Conservation (phyloP, 2,888 invertebrate genomes). For the Metellina segmentata region DNA sequence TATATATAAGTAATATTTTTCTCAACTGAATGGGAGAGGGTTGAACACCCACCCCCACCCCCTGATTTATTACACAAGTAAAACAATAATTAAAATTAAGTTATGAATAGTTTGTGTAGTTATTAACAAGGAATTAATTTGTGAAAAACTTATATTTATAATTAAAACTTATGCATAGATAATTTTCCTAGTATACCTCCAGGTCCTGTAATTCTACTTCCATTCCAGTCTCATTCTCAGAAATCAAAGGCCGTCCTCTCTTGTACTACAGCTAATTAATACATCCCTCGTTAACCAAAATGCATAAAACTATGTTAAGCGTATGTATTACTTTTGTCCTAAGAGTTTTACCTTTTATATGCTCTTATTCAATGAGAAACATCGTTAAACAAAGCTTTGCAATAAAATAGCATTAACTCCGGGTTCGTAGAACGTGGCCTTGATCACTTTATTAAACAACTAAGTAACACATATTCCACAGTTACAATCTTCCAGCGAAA, state of each 20-base stretch:
- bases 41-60: too few relatives aligned
- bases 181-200: not conserved
- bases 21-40: too few relatives aligned
- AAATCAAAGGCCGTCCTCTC: too few relatives aligned
- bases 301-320: not conserved
- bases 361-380: not conserved
- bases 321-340: not conserved
- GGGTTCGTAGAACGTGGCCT: not conserved
- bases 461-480: not conserved
- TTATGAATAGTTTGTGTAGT: too few relatives aligned
- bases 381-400: slow-evolving; percentile 1
- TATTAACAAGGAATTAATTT: too few relatives aligned
- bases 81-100: too few relatives aligned
- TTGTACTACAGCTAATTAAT: not conserved
- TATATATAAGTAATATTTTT: too few relatives aligned
- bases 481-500: not conserved
- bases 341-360: not conserved
- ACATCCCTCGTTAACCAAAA: not conserved
- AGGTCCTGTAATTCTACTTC: too few relatives aligned
- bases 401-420: not conserved
- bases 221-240: too few relatives aligned
- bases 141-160: too few relatives aligned
- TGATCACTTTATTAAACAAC: slow-evolving; percentile 1
- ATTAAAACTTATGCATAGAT: too few relatives aligned
- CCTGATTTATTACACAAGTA: too few relatives aligned